phyloP scores from a whole-genome alignment of 2,113 vertebrate species.

The Sporophila hypoxantha region DNA sequence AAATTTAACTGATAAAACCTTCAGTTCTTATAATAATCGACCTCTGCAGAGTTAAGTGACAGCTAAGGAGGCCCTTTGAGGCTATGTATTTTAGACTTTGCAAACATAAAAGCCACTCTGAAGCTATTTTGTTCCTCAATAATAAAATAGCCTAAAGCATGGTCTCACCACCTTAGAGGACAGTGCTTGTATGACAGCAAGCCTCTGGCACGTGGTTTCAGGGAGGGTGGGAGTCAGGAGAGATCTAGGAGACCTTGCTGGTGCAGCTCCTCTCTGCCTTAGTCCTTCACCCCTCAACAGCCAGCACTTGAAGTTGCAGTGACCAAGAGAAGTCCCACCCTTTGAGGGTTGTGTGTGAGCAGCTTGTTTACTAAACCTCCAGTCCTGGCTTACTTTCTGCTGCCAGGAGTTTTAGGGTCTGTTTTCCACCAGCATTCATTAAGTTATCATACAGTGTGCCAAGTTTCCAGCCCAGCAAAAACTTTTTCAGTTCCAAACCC shows the following conservation, averaged over 20 bases:
- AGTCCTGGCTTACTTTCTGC: neutral
- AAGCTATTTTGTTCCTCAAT: neutral
- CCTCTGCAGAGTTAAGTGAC: neutral
- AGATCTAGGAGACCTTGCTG: neutral
- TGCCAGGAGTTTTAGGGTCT: constrained; percentile 22
- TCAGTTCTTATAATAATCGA: neutral
- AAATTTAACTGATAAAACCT: constrained; percentile 3
- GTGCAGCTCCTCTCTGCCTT: neutral
- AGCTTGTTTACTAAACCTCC: constrained; percentile 33
- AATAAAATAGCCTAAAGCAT: neutral
- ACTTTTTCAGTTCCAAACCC: constrained; percentile 21
- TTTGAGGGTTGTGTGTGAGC: neutral
- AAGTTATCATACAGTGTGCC: constrained; percentile 15
- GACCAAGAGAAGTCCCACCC: neutral
- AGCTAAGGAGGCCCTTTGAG: neutral
- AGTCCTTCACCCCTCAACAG: neutral
- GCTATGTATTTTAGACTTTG: neutral
- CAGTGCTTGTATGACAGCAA: neutral
- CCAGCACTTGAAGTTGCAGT: neutral
- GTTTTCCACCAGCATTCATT: constrained; percentile 45
- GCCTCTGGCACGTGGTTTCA: neutral
- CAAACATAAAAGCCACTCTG: neutral
- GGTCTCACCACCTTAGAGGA: neutral
- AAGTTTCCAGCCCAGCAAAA: constrained; percentile 49
- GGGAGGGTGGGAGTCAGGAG: neutral